phyloP scores from a whole-genome alignment of 2,797 vertebrate species.

The Peromyscus nudipes region DNA sequence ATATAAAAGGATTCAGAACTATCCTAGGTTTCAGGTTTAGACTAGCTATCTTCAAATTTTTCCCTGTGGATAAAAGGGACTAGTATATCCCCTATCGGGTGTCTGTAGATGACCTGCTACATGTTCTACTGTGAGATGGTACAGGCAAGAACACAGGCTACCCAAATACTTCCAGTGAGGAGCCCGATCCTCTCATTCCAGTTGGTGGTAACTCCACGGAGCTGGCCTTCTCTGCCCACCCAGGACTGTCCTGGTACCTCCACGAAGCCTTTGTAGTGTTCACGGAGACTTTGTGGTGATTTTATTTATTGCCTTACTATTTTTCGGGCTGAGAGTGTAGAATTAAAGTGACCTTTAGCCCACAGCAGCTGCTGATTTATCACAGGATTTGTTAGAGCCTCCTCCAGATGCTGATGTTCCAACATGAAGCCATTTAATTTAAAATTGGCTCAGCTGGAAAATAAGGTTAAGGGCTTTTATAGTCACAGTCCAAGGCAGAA shows the following conservation, averaged over 20 bases:
- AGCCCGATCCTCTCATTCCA: background rate
- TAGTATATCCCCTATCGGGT: background rate
- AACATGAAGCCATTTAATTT: slow-evolving; percentile 76
- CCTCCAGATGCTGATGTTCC: slow-evolving; percentile 76
- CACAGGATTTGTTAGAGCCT: slow-evolving; percentile 68
- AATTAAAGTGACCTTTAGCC: slow-evolving; percentile 77
- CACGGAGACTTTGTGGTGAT: slow-evolving; percentile 53
- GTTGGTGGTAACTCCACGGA: rapidly evolving
- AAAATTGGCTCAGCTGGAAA: slow-evolving; percentile 80
- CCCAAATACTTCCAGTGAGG: background rate
- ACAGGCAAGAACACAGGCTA: background rate
- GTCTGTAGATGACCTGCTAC: background rate
- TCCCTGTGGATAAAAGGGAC: no score
- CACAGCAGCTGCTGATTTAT: slow-evolving; percentile 81
- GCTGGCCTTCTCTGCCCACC: background rate
- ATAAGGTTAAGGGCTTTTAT: slow-evolving; percentile 77
- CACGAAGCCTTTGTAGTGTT: slow-evolving; percentile 4
- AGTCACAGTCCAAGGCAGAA: slow-evolving; percentile 72
- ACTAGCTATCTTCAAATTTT: background rate
- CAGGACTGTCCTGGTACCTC: background rate
- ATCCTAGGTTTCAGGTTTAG: background rate
- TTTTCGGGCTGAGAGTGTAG: slow-evolving; percentile 74
- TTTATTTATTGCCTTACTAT: slow-evolving; percentile 66
- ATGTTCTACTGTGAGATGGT: background rate
- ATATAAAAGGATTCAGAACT: background rate